phyloP scores from a whole-genome alignment of 1,140 invertebrate genomes.

The Apis florea region DNA sequence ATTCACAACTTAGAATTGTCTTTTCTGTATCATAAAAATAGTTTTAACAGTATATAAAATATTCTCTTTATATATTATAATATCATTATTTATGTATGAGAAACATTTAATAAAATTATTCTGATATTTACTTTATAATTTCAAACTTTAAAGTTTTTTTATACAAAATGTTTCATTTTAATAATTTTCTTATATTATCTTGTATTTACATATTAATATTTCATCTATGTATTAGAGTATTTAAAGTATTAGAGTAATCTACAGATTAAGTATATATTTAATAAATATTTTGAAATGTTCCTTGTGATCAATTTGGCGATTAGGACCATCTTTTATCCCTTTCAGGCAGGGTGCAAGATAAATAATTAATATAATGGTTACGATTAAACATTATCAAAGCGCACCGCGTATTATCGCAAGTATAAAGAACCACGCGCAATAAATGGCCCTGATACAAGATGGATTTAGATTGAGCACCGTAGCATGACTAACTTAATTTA shows the following conservation, averaged over 20 bases:
- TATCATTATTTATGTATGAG: too few relatives aligned
- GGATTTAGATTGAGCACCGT: conserved; percentile 65
- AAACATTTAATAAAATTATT: too few relatives aligned
- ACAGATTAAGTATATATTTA: not conserved
- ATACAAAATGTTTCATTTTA: too few relatives aligned
- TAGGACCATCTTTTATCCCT: conserved; percentile 65
- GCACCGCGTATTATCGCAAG: conserved; percentile 43
- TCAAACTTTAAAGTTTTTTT: too few relatives aligned
- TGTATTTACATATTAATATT: not conserved
- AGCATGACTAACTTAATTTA: conserved; percentile 67
- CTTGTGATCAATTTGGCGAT: conserved; percentile 31
- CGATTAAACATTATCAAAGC: conserved; percentile 64
- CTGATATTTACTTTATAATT: too few relatives aligned
- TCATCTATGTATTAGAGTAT: not conserved
- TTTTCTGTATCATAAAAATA: too few relatives aligned
- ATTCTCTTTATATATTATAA: too few relatives aligned
- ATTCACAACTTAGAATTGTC: too few relatives aligned
- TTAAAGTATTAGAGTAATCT: not conserved
- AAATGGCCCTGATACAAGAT: conserved; percentile 62
- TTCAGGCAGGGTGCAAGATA: conserved; percentile 71
- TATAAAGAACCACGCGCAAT: conserved; percentile 36
- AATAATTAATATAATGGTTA: conserved; percentile 61
- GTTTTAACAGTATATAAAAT: too few relatives aligned
- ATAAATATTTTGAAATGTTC: not conserved
- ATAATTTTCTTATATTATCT: too few relatives aligned